A percentile compares a stretch with the other conserved stretches of the same genome.
Conservation (phyloP, 1,140 invertebrate genomes). For the Aricia agestis region DNA sequence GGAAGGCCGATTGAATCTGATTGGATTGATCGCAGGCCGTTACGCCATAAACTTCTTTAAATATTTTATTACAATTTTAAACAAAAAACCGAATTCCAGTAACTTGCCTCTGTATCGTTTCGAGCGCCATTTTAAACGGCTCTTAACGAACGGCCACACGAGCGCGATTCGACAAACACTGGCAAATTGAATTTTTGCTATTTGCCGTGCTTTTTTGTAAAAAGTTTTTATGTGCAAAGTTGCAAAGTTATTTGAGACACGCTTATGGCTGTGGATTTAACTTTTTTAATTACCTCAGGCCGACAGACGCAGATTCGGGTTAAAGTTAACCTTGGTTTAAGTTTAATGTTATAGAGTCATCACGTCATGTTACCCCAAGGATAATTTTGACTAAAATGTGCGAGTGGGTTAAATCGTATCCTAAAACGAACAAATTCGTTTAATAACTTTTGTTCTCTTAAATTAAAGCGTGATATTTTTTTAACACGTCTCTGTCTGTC, state of each 20-base stretch:
- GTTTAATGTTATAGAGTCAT: no score
- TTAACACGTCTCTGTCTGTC: no score
- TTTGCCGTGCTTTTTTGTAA: not conserved
- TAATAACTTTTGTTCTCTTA: no score
- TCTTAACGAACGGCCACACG: slow-evolving; percentile 15
- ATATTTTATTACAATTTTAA: not conserved
- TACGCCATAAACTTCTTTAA: not conserved
- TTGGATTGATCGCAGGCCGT: no score
- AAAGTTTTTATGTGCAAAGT: not conserved
- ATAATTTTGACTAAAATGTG: no score
- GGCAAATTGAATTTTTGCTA: slow-evolving; percentile 3
- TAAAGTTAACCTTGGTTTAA: no score
- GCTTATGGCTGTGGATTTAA: not conserved
- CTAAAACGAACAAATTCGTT: no score
- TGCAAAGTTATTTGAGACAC: not conserved
- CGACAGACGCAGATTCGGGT: no score
- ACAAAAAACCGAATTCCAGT: not conserved
- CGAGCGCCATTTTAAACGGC: slow-evolving; percentile 28
- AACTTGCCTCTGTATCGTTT: slow-evolving; percentile 2
- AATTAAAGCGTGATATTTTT: no score
- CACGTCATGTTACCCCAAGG: no score
- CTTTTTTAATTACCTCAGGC: not conserved
- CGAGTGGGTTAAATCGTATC: no score
- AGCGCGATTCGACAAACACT: not conserved
- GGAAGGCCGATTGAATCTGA: no score